phyloP scores from a whole-genome alignment of 2,113 vertebrate genomes.

The Antechinus stuartii region DNA sequence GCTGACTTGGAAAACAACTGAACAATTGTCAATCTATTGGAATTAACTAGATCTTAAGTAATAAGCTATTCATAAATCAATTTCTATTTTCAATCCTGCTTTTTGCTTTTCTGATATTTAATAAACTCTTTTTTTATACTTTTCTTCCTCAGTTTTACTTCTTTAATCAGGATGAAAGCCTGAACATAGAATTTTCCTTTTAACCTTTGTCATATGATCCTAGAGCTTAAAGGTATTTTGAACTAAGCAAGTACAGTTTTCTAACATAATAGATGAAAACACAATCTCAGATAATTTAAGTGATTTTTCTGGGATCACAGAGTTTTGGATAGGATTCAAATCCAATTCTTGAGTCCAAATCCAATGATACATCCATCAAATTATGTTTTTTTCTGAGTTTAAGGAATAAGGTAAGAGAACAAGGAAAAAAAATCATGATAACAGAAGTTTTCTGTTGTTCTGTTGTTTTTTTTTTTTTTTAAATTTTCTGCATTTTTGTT shows the following conservation, averaged over 20 bases:
- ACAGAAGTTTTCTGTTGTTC: background rate
- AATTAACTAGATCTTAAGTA: background rate
- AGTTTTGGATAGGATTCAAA: background rate
- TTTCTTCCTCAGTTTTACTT: background rate
- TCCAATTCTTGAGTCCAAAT: background rate
- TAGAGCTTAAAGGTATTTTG: background rate
- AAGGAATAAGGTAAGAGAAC: constrained; percentile 5
- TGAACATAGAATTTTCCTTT: background rate
- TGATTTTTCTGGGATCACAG: background rate
- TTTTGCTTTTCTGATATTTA: no score
- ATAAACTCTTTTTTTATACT: background rate
- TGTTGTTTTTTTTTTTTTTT: no score
- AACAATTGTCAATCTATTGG: background rate
- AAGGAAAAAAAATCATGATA: background rate
- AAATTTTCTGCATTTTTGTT: background rate
- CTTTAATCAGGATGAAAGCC: background rate
- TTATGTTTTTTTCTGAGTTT: background rate
- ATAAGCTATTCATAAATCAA: background rate
- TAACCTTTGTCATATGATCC: background rate
- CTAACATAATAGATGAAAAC: background rate
- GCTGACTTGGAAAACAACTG: background rate
- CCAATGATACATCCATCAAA: background rate
- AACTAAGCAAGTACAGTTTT: background rate
- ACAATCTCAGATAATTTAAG: background rate
- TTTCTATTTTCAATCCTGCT: background rate